Evolutionary conservation across 2,113 vertebrate genomes (phyloP).

Genomic region (Ibidorhyncha struthersii): DNA sequence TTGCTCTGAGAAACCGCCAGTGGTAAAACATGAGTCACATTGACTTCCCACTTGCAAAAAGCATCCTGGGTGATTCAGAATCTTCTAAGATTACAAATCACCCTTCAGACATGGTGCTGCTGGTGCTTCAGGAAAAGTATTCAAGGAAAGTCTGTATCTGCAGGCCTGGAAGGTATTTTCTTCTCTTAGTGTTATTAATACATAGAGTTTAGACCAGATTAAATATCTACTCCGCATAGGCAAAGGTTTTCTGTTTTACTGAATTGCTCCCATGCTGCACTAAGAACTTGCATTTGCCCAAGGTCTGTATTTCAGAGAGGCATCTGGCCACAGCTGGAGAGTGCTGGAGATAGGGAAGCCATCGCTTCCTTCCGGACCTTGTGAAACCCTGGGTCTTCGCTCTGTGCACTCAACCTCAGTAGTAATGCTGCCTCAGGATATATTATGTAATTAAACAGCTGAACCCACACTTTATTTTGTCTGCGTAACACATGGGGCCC

Average conservation of each 20-base stretch:
- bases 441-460: neutral
- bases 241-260: neutral
- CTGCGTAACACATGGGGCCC: neutral
- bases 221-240: neutral
- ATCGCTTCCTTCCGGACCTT: neutral
- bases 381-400: neutral
- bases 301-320: neutral
- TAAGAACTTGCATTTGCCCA: neutral
- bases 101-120: neutral
- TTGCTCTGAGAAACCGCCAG: neutral
- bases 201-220: neutral
- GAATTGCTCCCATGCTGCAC: neutral
- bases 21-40: neutral
- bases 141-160: neutral
- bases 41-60: neutral
- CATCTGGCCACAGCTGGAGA: neutral
- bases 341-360: neutral
- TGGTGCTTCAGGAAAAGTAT: neutral
- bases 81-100: neutral
- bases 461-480: neutral
- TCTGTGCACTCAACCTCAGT: neutral
- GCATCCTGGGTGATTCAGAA: neutral
- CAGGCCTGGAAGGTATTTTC: neutral
- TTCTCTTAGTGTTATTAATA: neutral
- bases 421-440: fast-evolving